Evolutionary conservation across 2,888 invertebrate species (phyloP).

Genomic region (Pantelozetes paolii): DNA sequence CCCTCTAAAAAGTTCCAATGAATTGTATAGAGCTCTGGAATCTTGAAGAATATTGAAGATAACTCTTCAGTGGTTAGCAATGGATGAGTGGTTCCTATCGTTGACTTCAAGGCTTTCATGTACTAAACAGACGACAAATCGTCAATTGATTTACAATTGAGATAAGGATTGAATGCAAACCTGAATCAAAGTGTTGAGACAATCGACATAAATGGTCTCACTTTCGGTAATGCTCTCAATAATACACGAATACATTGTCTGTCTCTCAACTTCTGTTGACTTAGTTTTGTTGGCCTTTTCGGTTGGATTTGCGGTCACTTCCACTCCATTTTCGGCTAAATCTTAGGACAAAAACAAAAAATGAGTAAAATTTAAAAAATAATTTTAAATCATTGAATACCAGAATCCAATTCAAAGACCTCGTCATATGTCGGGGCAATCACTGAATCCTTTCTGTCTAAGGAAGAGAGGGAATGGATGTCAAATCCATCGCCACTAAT

Average conservation of each 20-base stretch:
- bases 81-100: conserved; percentile 78
- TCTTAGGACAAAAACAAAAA: neutral
- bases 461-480: neutral
- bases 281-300: conserved; percentile 39
- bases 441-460: conserved; percentile 9
- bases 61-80: conserved; percentile 83
- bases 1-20: conserved; percentile 78
- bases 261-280: conserved; percentile 66
- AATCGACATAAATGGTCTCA: conserved; percentile 83
- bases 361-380: neutral
- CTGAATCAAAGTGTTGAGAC: conserved; percentile 78
- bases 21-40: conserved; percentile 75
- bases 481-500: neutral
- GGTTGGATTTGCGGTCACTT: neutral
- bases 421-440: conserved; percentile 39
- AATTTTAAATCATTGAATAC: neutral
- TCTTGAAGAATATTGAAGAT: conserved; percentile 85
- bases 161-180: conserved; percentile 40
- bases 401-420: conserved; percentile 31
- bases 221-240: conserved; percentile 84
- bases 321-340: neutral
- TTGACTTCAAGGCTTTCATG: conserved; percentile 84
- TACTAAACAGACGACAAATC: conserved; percentile 60
- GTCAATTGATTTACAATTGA: conserved; percentile 34
- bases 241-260: conserved; percentile 81